These are phyloP conservation scores for Odobenus rosmarus DNA, from an alignment of 2,113 vertebrate genomes.

Conservation along the genomic window DNA sequence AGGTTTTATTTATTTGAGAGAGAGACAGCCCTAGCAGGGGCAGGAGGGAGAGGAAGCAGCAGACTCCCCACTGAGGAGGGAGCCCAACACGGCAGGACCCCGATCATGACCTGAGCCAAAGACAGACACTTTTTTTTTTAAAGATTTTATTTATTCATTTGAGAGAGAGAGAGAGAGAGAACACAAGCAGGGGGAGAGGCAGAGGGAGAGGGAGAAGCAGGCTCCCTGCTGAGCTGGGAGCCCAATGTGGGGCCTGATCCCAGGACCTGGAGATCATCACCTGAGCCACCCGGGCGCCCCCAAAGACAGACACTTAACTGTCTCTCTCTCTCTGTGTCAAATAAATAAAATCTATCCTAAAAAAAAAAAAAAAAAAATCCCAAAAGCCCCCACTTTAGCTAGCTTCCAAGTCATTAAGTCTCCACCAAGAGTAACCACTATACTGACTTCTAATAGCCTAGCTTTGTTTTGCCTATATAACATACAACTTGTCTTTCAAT, in stretches of 20 bases:
- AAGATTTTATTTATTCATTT: too few relatives aligned
- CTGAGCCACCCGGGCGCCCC: not conserved
- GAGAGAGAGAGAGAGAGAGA: not conserved
- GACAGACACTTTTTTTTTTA: too few relatives aligned
- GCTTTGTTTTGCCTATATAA: not conserved
- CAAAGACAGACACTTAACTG: too few relatives aligned
- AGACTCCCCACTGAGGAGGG: not conserved
- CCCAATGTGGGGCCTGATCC: too few relatives aligned
- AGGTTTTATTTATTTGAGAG: not conserved
- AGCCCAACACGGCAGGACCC: not conserved
- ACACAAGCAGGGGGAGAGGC: too few relatives aligned
- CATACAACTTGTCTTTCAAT: not conserved
- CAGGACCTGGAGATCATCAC: not conserved
- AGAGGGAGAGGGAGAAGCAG: not conserved
- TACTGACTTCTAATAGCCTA: not conserved
- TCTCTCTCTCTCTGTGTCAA: too few relatives aligned
- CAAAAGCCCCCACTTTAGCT: not conserved
- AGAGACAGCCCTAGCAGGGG: not conserved
- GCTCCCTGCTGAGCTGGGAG: not conserved
- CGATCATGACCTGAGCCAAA: not conserved
- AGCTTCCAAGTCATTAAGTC: not conserved
- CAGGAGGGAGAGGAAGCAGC: not conserved
- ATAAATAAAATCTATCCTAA: too few relatives aligned
- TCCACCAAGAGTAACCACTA: not conserved
- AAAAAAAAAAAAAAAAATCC: not conserved